Evolutionary conservation across 2,888 invertebrate genomes (phyloP), one percentile per base, ranked within the genome.

Genomic region (Drosophila niveifrons): DNA sequence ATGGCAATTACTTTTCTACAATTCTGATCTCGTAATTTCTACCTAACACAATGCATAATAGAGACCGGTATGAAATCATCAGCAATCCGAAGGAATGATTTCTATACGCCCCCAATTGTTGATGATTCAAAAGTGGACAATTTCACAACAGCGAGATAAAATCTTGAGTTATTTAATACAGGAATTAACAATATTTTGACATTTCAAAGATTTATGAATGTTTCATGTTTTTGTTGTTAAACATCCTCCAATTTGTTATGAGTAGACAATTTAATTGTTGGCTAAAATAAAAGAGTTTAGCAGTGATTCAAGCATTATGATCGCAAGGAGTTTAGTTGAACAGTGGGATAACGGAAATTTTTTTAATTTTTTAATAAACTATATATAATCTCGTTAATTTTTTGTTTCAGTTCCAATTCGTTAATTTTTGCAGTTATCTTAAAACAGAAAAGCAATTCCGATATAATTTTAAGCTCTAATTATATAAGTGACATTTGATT

Each of bases 91-190:
- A 11, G 29, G 44, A 44, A 39, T 48, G 66, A 66, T 3, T 8
- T 1, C 7, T 15, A 4, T n/a, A 67, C 67, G 59, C 58, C 67
- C 18, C 17, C 34, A 50, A 15, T 41, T 2, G 41, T 8, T 8
- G 15, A 56, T 61, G 36, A 47, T n/a, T 31, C 11, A 57, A 47
- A 13, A 31, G 15, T 34, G 34, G 36, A 36, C 36, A 50, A 31
- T 55, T n/a, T 4, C 1, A 31, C 55, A 44, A 11, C 15, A 8
- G 28, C 1, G 15, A 48, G 31, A 48, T 48, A 29, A 7, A 4
- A 48, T 29, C 36, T 48, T 15, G 3, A 23, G 23, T n/a, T 46
- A 23, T 13, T 9, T 9, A 18, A 23, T 13, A n/a, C 18, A 13
- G 1, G 11, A 47, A 13, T 4, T 2, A 28, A 7, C n/a, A 7